These are phyloP conservation scores for Zelostemma sp. DNA, from an alignment of 1,140 invertebrate species.

Conservation along the genomic window DNA sequence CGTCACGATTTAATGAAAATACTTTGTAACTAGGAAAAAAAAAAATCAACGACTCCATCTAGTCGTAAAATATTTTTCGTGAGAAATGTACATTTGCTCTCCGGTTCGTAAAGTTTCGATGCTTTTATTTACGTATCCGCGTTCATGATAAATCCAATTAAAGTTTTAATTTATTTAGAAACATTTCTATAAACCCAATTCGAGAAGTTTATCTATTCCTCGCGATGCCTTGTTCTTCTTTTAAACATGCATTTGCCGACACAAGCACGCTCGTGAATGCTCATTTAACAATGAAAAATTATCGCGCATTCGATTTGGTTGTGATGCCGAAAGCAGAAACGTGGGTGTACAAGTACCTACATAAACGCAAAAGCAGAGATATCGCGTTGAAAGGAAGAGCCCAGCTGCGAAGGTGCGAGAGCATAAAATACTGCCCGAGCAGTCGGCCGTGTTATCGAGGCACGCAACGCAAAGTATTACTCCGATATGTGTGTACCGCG, in stretches of 20 bases:
- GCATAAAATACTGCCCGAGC: slow-evolving; percentile 62
- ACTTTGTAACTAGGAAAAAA: background rate
- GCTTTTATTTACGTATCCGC: background rate
- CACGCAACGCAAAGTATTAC: slow-evolving; percentile 66
- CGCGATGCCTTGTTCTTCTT: background rate
- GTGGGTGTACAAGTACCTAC: slow-evolving; percentile 27
- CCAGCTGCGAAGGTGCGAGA: slow-evolving; percentile 56
- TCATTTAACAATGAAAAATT: no score
- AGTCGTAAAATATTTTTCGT: background rate
- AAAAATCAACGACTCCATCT: background rate
- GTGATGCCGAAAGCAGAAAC: slow-evolving; percentile 23
- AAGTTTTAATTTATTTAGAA: background rate
- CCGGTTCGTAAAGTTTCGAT: background rate
- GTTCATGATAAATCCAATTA: background rate
- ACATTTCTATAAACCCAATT: background rate
- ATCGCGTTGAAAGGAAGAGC: slow-evolving; percentile 57
- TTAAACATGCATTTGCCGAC: no score
- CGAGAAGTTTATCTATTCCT: no score
- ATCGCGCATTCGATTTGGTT: slow-evolving; percentile 12
- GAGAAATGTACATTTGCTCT: slow-evolving; percentile 1
- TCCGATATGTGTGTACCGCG: slow-evolving; percentile 42
- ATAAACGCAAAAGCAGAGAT: slow-evolving; percentile 54
- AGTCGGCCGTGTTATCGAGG: slow-evolving; percentile 59
- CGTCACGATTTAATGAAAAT: slow-evolving; percentile 8
- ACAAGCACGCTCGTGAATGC: no score